These are phyloP conservation scores for Brachyrhaphis roseni DNA, from an alignment of 2,797 vertebrate genomes.

Conservation along the genomic window DNA sequence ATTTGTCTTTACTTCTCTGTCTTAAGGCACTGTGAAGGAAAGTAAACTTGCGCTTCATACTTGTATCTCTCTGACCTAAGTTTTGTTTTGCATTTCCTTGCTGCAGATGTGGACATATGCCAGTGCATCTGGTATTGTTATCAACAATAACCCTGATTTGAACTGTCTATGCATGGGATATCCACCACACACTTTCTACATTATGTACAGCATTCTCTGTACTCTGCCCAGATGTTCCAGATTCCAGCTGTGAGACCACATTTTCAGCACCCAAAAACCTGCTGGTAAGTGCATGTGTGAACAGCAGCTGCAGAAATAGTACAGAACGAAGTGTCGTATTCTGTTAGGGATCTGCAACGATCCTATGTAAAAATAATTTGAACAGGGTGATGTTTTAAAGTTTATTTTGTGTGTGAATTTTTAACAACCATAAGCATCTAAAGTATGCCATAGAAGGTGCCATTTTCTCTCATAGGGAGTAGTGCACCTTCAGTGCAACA, in stretches of 20 bases:
- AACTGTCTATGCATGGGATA: neutral
- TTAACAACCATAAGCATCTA: neutral
- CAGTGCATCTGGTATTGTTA: neutral
- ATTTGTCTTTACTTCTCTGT: neutral
- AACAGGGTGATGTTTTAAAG: neutral
- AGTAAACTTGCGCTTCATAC: neutral
- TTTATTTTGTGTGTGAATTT: neutral
- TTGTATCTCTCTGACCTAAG: neutral
- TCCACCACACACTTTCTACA: neutral
- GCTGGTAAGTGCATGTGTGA: constrained; percentile 3
- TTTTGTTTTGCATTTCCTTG: neutral
- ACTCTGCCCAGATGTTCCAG: neutral
- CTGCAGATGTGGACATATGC: neutral
- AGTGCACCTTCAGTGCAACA: neutral
- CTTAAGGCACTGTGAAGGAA: neutral
- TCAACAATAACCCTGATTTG: neutral
- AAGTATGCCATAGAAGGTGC: neutral
- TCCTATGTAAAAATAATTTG: neutral
- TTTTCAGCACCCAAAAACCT: neutral
- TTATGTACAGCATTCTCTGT: neutral
- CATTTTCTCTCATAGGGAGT: neutral
- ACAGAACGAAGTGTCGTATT: neutral
- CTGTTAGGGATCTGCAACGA: neutral
- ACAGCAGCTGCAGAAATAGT: constrained; percentile 5
- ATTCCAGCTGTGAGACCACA: neutral